These are phyloP conservation scores for Amazona ochrocephala DNA, from an alignment of 2,797 vertebrate genomes.

Conservation along the genomic window DNA sequence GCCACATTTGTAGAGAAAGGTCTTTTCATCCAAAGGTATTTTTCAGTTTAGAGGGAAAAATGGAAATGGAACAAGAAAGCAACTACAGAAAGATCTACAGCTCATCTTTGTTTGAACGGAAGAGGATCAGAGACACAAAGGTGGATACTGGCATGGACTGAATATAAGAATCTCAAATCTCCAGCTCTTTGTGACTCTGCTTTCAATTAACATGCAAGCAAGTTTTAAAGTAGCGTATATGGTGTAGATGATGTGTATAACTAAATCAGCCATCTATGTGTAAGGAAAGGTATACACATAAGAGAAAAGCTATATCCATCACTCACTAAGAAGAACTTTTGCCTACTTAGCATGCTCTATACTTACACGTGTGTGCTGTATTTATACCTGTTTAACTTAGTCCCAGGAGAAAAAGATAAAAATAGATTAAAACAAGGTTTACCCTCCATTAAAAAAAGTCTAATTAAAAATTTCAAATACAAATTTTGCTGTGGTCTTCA, in stretches of 20 bases:
- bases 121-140: background rate
- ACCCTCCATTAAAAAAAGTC: background rate
- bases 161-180: background rate
- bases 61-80: background rate
- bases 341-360: background rate
- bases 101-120: background rate
- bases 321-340: background rate
- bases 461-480: background rate
- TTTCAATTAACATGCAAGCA: background rate
- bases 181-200: background rate
- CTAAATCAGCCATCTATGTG: background rate
- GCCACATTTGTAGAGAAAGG: background rate
- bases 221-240: background rate
- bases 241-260: background rate
- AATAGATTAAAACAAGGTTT: background rate
- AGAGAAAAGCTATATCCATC: background rate
- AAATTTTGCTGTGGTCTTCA: background rate
- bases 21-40: background rate
- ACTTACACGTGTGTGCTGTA: background rate
- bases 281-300: background rate
- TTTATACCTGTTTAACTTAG: background rate
- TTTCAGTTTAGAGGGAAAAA: constrained; percentile 4
- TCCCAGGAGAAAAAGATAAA: background rate
- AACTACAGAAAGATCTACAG: background rate
- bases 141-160: background rate